Conservation (phyloP, 2,113 vertebrate genomes). For the Nanorana parkeri region DNA sequence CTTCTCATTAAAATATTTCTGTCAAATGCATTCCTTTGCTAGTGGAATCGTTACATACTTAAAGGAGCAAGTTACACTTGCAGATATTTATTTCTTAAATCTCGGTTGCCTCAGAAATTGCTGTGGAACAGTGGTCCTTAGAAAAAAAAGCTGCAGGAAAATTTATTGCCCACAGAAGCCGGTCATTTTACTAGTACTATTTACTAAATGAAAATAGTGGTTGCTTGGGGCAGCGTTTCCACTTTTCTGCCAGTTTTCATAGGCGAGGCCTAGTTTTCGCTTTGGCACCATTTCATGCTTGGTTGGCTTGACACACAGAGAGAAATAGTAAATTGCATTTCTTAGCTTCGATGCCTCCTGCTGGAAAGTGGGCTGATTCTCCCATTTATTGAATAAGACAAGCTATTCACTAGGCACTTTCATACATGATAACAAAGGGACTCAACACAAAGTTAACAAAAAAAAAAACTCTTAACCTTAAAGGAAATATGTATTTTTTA, state of each 20-base stretch:
- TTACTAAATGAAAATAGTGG: no score
- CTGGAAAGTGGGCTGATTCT: constrained; percentile 1
- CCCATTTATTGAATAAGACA: neutral
- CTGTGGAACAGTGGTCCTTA: neutral
- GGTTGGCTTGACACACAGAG: constrained; percentile 22
- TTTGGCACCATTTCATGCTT: constrained; percentile 25
- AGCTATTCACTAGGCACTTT: constrained; percentile 37
- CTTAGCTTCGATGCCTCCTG: constrained; percentile 21
- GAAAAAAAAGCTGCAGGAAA: no score
- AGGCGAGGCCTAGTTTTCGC: neutral
- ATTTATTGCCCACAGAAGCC: no score
- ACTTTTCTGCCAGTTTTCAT: neutral
- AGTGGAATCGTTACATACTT: constrained; percentile 1
- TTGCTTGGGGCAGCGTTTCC: neutral
- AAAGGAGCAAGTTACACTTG: neutral
- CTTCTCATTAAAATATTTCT: constrained; percentile 15
- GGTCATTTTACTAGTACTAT: no score
- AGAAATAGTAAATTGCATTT: constrained; percentile 24
- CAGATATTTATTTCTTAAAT: neutral
- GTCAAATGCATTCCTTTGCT: neutral
- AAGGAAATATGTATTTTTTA: neutral
- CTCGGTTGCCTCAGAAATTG: neutral
- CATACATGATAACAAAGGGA: constrained; percentile 30
- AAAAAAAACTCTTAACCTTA: no score
- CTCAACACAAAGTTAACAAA: constrained; percentile 7